Percentiles rank a stretch among this genome's conserved stretches.
Conservation (phyloP, 2,113 vertebrate genomes). For the Erythrocercus mccallii region DNA sequence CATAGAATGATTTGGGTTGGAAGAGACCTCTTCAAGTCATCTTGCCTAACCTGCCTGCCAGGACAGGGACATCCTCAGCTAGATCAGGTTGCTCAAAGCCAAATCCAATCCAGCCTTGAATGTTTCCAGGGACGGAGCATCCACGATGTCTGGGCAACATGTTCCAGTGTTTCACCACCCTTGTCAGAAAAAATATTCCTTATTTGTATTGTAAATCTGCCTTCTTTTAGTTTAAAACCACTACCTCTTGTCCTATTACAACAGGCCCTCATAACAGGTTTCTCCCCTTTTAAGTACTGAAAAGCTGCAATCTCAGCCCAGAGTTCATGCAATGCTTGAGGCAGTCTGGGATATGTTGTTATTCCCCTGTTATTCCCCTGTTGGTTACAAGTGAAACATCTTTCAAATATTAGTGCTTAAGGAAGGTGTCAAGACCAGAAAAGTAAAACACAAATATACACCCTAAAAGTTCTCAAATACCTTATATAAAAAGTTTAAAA, state of each 20-base stretch:
- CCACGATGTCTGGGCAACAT: not conserved
- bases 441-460: not conserved
- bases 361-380: not conserved
- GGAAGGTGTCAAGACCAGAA: not conserved
- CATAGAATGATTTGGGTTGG: not conserved
- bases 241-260: not conserved
- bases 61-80: not conserved
- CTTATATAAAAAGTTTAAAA: not conserved
- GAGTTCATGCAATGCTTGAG: not conserved
- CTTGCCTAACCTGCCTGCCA: fast-evolving
- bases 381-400: not conserved
- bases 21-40: not conserved
- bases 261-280: not conserved
- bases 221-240: not conserved
- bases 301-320: not conserved
- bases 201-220: not conserved
- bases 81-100: not conserved
- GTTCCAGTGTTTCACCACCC: not conserved
- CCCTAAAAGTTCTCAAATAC: not conserved
- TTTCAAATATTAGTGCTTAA: not conserved
- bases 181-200: not conserved
- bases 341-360: not conserved
- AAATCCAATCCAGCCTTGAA: not conserved
- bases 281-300: not conserved
- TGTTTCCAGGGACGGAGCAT: not conserved